Evolutionary conservation across 2,888 invertebrate genomes (phyloP).

Genomic region (Dolomedes plantarius): DNA sequence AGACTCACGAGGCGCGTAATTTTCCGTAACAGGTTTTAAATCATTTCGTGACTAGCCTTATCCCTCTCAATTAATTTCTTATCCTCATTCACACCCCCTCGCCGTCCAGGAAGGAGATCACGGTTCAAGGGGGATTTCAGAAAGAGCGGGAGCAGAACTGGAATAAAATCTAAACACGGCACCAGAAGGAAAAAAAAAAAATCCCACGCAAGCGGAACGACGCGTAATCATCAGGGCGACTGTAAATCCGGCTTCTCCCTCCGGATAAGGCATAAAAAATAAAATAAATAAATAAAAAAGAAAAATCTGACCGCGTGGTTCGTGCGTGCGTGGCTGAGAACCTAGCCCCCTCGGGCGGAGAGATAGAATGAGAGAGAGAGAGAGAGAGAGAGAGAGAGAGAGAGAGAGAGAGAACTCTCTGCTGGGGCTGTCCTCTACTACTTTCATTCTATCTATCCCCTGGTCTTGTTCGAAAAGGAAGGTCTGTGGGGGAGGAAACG

Average conservation of each 20-base stretch:
- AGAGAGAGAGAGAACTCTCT: constrained; percentile 40
- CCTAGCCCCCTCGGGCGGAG: constrained; percentile 30
- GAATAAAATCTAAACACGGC: constrained; percentile 9
- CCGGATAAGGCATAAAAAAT: constrained; percentile 22
- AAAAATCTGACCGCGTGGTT: constrained; percentile 29
- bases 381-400: constrained; percentile 19
- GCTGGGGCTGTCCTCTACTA: constrained; percentile 25
- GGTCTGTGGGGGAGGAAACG: constrained; percentile 2
- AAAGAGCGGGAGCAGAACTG: background rate
- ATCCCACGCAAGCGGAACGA: constrained; percentile 5
- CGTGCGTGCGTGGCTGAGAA: constrained; percentile 56
- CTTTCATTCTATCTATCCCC: constrained; percentile 22
- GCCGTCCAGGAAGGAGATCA: background rate
- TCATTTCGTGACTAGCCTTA: no score
- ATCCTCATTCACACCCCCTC: background rate
- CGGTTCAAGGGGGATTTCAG: background rate
- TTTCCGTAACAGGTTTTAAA: no score
- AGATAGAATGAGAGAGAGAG: no score
- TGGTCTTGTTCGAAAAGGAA: constrained; percentile 19
- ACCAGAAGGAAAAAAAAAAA: background rate
- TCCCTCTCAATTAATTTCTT: background rate
- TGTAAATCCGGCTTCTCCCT: constrained; percentile 47
- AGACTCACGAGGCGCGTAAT: no score
- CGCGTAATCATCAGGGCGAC: constrained; percentile 33
- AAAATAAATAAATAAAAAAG: constrained; percentile 21